Percentiles rank a stretch among this genome's conserved stretches.
These are phyloP conservation scores for Neoaliturus tenellus DNA, from an alignment of 2,888 invertebrate species.

Conservation along the genomic window DNA sequence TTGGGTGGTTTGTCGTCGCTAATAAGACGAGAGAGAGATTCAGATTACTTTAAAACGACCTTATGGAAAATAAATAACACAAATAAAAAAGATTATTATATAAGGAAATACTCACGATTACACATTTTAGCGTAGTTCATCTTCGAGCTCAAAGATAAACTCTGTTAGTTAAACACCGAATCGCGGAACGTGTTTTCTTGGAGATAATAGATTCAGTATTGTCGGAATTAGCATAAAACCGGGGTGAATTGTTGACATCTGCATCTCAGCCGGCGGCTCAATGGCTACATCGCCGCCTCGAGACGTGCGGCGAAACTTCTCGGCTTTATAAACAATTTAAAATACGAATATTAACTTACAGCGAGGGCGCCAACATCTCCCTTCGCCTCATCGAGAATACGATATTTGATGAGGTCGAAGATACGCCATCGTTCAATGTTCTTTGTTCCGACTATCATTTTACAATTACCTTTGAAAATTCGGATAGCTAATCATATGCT, in stretches of 20 bases:
- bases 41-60: too few relatives aligned
- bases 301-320: not conserved
- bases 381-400: too few relatives aligned
- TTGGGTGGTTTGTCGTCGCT: too few relatives aligned
- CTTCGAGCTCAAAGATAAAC: constrained; percentile 5
- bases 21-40: too few relatives aligned
- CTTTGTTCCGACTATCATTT: too few relatives aligned
- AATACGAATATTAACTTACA: not conserved
- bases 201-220: constrained; percentile 27
- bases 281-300: not conserved
- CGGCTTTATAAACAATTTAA: constrained; percentile 9
- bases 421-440: too few relatives aligned
- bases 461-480: too few relatives aligned
- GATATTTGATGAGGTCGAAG: too few relatives aligned
- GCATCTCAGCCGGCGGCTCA: constrained; percentile 4
- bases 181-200: constrained; percentile 25
- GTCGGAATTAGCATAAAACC: constrained; percentile 22
- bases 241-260: constrained; percentile 27
- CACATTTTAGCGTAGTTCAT: not conserved
- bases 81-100: too few relatives aligned
- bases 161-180: constrained; percentile 12
- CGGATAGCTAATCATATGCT: too few relatives aligned
- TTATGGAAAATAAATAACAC: too few relatives aligned
- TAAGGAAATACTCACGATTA: too few relatives aligned
- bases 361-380: not conserved